Evolutionary conservation across 2,113 vertebrate genomes (phyloP), one percentile per base, ranked within the genome.

Genomic region (Hemibates koningsi): DNA sequence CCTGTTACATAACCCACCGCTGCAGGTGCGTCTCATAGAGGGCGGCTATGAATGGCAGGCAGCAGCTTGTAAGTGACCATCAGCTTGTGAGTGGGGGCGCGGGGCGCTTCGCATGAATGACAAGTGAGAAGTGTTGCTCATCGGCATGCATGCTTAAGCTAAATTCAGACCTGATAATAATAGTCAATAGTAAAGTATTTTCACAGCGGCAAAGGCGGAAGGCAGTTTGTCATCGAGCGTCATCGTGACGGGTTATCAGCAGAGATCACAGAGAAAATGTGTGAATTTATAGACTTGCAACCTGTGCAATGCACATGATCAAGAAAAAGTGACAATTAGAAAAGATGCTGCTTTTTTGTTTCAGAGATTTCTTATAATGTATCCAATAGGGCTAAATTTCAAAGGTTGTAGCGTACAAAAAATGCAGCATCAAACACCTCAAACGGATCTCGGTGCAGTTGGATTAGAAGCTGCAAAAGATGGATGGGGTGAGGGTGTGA

Each of bases 11-110:
- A 91, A 93, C 90, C 81, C 38, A 16, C 81, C 24, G 45, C 85
- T 89, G 94, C 91, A 94, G 94, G 93, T 95, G 93, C 89, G 57
- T 86, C 84, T 90, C 80, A 84, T 83, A 82, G 61, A 84, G 83
- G 76, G 81, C n/a, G 12, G 38, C 36, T 76, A 59, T 91, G 90
- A 94, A 93, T 92, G 89, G 88, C 92, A 92, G 92, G 83, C 66
- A 16, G 84, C 93, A 91, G 93, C 90, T 94, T 93, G 88, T 85
- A 88, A 93, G 90, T 93, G 93, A 90, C 92, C 94, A 89, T 90
- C 90, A 84, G 87, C 86, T 24, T 80, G 81, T 53, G 85, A 88
- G 68, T 32, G 76, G 80, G 79, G 87, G 83, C 17, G 24, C 1
- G 27, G 54, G 68, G 50, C 19, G 36, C 80, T 61, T 83, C n/a